These are phyloP conservation scores for Pseudomugil tenellus DNA, from an alignment of 2,797 vertebrate species.

Conservation along the genomic window DNA sequence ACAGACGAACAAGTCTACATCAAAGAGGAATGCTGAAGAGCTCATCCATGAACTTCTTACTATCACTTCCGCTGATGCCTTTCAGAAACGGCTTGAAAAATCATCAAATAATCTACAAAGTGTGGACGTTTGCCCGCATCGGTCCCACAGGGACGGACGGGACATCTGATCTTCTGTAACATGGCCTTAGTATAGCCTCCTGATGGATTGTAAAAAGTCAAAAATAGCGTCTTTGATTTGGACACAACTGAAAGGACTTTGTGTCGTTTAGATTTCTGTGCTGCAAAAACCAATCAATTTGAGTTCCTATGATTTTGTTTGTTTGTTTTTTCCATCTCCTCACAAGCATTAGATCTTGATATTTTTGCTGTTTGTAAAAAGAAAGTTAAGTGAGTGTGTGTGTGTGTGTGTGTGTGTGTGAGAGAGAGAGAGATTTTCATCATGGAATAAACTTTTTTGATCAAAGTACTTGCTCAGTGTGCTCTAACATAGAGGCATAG, in stretches of 20 bases:
- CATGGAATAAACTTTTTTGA: conserved; percentile 74
- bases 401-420: conserved; percentile 6
- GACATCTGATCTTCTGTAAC: conserved; percentile 31
- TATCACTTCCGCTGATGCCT: conserved; percentile 77
- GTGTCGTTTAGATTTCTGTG: conserved; percentile 51
- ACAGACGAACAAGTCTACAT: conserved; percentile 95
- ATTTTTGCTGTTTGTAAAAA: conserved; percentile 70
- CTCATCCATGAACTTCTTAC: conserved; percentile 53
- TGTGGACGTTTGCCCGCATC: conserved; percentile 17
- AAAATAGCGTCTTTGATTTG: conserved; percentile 29
- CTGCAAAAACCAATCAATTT: conserved; percentile 73
- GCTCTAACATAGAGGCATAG: too few species aligned
- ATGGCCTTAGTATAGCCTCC: conserved; percentile 49
- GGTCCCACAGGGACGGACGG: conserved; percentile 18
- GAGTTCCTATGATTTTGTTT: conserved; percentile 64
- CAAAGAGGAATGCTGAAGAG: conserved; percentile 93
- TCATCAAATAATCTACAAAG: conserved; percentile 32
- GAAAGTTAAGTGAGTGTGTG: conserved; percentile 24
- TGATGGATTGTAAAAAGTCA: conserved; percentile 28
- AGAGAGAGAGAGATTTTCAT: conserved; percentile 67
- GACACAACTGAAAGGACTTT: conserved; percentile 38
- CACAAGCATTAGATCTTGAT: conserved; percentile 63
- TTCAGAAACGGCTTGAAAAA: conserved; percentile 68
- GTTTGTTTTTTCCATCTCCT: conserved; percentile 29
- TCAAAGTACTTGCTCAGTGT: conserved; percentile 37